Base-by-base conservation (phyloP, 2,797 vertebrate genomes). In the Naso thynnoides region DNA sequence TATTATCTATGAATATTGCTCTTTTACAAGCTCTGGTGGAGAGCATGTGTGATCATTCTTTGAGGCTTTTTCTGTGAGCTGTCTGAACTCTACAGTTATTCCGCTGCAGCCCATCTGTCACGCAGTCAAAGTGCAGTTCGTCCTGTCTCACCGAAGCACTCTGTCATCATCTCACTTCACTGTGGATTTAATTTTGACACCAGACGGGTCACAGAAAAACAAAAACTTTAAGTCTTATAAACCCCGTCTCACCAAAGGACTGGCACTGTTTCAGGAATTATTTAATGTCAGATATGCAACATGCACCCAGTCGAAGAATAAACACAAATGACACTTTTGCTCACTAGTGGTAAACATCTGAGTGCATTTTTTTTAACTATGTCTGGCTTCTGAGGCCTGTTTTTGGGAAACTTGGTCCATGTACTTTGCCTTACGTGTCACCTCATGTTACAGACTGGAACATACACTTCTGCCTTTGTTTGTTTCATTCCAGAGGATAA, bases 401-500 rank as follows among this genome's bases (percentile, higher is more conserved):
- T 73, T n/a, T 54, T 56, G 42, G 39, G 55, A 49, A 70, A 10
- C 1, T n/a, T n/a, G 45, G 56, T 53, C 49, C 53, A 26, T 62
- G 26, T 67, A 14, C 36, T 29, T 19, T 5, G 48, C 38, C 57
- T 42, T 27, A 39, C 55, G 63, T 31, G 15, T 56, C 73, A 24
- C 13, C 52, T 16, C 54, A 33, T 23, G 48, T 59, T 26, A 44
- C 52, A 38, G 57, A 47, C 42, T 58, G 53, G 29, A 49, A 67
- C 42, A 55, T 66, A 61, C 66, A 61, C 59, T 74, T 26, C 44
- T 57, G 45, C n/a, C 19, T 26, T 60, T 64, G 29, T 82, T 73
- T 74, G 53, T 78, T 73, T 63, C 48, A 60, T 69, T 54, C 14
- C 49, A 13, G 42, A 58, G 53, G 65, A 71, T 58, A 69, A 61